These are phyloP conservation scores for Rhodeus uyekii DNA, from an alignment of 2,797 vertebrate genomes.

Conservation along the genomic window DNA sequence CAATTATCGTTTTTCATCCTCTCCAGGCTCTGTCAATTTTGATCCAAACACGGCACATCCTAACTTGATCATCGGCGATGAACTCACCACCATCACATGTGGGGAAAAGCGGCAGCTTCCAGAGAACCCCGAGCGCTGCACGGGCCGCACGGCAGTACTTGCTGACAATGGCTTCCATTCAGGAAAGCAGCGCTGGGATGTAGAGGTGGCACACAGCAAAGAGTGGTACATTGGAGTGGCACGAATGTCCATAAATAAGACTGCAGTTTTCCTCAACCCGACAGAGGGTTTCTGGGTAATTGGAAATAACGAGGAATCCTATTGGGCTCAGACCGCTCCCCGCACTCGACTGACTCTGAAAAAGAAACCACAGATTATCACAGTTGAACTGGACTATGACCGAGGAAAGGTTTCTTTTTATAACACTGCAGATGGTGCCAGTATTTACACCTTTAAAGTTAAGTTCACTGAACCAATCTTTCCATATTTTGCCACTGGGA, in stretches of 20 bases:
- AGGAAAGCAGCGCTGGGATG: conserved; percentile 72
- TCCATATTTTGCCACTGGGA: conserved; percentile 68
- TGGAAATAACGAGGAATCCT: conserved; percentile 56
- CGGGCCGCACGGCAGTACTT: conserved; percentile 65
- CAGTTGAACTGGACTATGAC: conserved; percentile 69
- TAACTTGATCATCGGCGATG: conserved; percentile 67
- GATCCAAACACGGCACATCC: conserved; percentile 74
- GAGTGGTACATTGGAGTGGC: conserved; percentile 73
- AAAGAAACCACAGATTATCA: conserved; percentile 64
- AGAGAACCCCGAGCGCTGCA: conserved; percentile 69
- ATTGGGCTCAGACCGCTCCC: conserved; percentile 68
- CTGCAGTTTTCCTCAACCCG: conserved; percentile 61
- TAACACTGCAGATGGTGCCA: conserved; percentile 54
- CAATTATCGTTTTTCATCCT: background rate
- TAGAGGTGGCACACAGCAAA: conserved; percentile 63
- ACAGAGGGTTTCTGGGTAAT: conserved; percentile 75
- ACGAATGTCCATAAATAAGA: conserved; percentile 68
- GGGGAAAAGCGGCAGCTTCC: conserved; percentile 59
- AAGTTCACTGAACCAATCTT: conserved; percentile 71
- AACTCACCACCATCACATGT: conserved; percentile 65
- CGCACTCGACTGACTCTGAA: conserved; percentile 63
- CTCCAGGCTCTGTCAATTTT: conserved; percentile 64
- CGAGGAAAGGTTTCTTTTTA: conserved; percentile 71
- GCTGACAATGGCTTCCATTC: conserved; percentile 63
- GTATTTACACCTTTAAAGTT: conserved; percentile 68